Conservation (phyloP, 37 sponge, comb jelly and placozoan genomes). For the Halichondria panicea region DNA sequence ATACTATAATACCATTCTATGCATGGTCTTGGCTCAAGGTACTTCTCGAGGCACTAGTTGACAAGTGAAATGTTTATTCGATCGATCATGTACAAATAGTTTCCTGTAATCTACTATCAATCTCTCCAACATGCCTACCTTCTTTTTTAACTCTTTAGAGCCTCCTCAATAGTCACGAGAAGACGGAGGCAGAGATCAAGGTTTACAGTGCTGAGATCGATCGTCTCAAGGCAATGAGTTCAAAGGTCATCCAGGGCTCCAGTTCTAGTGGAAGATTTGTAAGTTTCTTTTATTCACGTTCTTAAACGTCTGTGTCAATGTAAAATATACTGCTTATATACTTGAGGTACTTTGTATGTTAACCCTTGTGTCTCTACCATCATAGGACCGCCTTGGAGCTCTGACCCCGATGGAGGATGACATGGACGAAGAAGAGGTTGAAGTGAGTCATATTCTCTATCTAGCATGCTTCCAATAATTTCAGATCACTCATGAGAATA, state of each 20-base stretch:
- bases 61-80: neutral
- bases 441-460: conserved; percentile 28
- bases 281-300: conserved; percentile 6
- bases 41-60: neutral
- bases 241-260: conserved; percentile 61
- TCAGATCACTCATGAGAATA: too few relatives aligned
- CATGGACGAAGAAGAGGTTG: conserved; percentile 58
- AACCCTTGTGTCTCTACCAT: neutral
- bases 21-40: neutral
- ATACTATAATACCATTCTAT: neutral
- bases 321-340: neutral
- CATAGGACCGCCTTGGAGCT: conserved; percentile 26
- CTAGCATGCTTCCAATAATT: too few relatives aligned
- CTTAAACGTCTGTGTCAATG: neutral
- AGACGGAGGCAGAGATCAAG: conserved; percentile 68
- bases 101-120: neutral
- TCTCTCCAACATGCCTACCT: neutral
- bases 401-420: conserved; percentile 46
- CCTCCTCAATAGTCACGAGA: conserved; percentile 81
- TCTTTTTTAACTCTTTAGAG: conserved; percentile 12
- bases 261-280: conserved; percentile 35
- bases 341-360: neutral
- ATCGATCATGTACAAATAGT: neutral
- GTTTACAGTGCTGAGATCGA: conserved; percentile 80
- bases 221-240: conserved; percentile 71